Base-by-base conservation (phyloP, 1,140 invertebrate genomes). In the Alviniconcha marisindica region DNA sequence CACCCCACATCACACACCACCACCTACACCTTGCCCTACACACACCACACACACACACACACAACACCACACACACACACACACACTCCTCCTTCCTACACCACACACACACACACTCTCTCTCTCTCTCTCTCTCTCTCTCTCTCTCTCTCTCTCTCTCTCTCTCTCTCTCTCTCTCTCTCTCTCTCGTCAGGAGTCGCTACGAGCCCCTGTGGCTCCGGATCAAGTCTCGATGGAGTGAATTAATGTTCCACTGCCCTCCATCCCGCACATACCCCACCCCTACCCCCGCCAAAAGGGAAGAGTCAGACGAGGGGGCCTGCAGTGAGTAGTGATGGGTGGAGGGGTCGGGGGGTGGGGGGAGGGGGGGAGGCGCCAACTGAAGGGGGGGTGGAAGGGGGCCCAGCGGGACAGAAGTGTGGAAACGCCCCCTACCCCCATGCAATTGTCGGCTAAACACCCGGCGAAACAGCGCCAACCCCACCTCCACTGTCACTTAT, bases 81-180 rank as follows among this genome's bases (percentile, higher is more conserved):
- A 44, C 18, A 44, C 40, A 31, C 28, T 51, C 18, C 33, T 3
- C 28, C 44, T 42, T 14, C n/a, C 76, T 1, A 5, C 24, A 15
- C 5, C 38, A 18, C 15, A 10, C 76, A 15, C 42, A 5, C 18
- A 44, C 44, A 44, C 76, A 44, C 76, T 77, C 51, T n/a, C 76
- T 48, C 76, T 77, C 24, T 48, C 38, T 48, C 2, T n/a, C 44
- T 77, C 0, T 42, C 40, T 77, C 1, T 77, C 36, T 44, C 76
- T 77, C 1, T 48, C 1, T 48, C 42, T 77, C 42, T 77, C 38
- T 48, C 76, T 48, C 40, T 77, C 24, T 77, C 76, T 77, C 76
- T 51, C 76, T 48, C 38, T 48, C 76, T 48, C 76, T 77, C 76
- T 77, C 28, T 48, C 73, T 38, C 73, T 76, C 73, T 76, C 31